phyloP scores from a whole-genome alignment of 2,797 vertebrate species.

The Anabacerthia variegaticeps region DNA sequence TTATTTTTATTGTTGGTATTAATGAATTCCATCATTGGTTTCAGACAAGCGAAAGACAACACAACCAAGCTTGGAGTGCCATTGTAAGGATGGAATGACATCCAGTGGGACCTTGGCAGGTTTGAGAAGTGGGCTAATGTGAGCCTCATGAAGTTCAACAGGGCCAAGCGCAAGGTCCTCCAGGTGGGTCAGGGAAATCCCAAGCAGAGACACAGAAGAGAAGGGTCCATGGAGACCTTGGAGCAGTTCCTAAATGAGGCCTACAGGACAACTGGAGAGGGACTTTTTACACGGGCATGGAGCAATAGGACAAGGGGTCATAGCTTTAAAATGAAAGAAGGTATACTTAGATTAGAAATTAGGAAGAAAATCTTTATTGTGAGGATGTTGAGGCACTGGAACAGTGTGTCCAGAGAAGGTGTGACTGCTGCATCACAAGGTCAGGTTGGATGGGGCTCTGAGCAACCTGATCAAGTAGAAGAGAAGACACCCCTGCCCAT shows the following conservation, averaged over 20 bases:
- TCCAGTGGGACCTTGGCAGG: not conserved
- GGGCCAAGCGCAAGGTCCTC: not conserved
- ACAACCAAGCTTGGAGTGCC: not conserved
- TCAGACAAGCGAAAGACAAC: not conserved
- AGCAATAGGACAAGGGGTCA: not conserved
- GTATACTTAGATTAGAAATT: not conserved
- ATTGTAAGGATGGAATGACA: not conserved
- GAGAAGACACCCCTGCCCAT: not conserved
- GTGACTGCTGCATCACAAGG: not conserved
- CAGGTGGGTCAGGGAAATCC: accelerated
- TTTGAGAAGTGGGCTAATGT: accelerated
- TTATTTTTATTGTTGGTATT: not conserved
- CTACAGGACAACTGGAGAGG: not conserved
- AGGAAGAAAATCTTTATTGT: not conserved
- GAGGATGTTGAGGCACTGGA: not conserved
- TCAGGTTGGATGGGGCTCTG: not conserved
- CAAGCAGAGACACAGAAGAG: not conserved
- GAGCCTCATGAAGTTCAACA: not conserved
- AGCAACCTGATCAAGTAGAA: not conserved
- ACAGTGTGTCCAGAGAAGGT: not conserved
- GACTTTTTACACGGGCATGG: not conserved
- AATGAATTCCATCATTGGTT: not conserved
- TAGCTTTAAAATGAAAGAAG: not conserved
- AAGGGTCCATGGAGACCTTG: not conserved
- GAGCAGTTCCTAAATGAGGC: not conserved